phyloP scores from a whole-genome alignment of 2,113 vertebrate species.

The Aix galericulata region DNA sequence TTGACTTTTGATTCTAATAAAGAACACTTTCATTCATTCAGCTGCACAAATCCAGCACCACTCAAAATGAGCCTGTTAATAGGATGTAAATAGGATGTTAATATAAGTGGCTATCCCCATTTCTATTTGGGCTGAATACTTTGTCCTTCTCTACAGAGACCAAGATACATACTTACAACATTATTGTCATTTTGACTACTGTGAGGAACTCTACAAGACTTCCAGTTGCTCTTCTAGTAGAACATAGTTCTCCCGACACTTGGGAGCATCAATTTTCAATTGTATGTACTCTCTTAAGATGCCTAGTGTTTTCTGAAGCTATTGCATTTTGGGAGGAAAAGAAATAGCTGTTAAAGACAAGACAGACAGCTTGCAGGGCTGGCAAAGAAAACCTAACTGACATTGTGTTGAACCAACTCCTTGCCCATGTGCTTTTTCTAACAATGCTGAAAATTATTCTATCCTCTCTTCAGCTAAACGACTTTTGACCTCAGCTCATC shows the following conservation, averaged over 20 bases:
- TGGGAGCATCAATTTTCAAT: background rate
- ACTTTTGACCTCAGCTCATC: background rate
- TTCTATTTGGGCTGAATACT: background rate
- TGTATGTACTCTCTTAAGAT: background rate
- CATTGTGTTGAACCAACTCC: background rate
- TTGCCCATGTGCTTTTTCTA: background rate
- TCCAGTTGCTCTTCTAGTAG: background rate
- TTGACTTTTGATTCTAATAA: background rate
- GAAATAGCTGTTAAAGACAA: background rate
- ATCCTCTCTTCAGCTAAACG: background rate
- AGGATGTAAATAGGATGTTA: background rate
- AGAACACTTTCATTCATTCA: background rate
- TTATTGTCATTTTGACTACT: background rate
- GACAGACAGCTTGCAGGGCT: background rate
- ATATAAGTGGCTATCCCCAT: background rate
- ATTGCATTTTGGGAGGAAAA: background rate
- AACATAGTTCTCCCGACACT: background rate
- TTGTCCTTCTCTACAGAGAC: background rate
- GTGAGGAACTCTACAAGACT: background rate
- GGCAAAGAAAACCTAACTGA: background rate
- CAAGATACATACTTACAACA: background rate
- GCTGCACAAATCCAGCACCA: background rate
- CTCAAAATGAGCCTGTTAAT: background rate
- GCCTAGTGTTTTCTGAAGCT: background rate
- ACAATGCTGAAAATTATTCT: background rate